These are phyloP conservation scores for Dufourea novaeangliae DNA, from an alignment of 1,140 invertebrate species.

Conservation along the genomic window DNA sequence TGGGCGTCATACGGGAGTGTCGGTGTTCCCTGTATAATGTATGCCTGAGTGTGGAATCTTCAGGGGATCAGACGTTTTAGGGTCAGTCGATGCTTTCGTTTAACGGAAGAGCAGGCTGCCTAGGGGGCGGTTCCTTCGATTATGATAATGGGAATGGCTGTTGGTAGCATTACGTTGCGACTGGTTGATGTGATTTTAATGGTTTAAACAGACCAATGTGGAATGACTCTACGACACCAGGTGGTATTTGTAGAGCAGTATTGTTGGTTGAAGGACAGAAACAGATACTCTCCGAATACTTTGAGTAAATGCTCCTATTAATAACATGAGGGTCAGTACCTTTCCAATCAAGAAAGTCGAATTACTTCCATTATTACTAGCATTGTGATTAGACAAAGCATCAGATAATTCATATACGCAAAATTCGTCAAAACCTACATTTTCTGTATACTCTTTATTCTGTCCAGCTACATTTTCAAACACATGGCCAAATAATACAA, in stretches of 20 bases:
- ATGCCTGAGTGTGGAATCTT: constrained; percentile 2
- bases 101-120: constrained; percentile 17
- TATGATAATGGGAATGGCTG: constrained; percentile 27
- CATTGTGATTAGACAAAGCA: too few relatives aligned
- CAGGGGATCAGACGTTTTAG: background rate
- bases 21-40: constrained; percentile 43
- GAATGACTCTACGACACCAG: background rate
- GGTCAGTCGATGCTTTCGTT: constrained; percentile 17
- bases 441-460: too few relatives aligned
- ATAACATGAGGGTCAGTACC: too few relatives aligned
- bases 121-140: constrained; percentile 17
- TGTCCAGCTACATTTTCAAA: too few relatives aligned
- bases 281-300: too few relatives aligned
- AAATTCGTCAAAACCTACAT: too few relatives aligned
- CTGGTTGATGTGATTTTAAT: background rate
- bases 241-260: background rate
- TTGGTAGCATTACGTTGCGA: background rate
- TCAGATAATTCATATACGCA: too few relatives aligned
- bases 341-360: too few relatives aligned
- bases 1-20: constrained; percentile 23
- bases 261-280: too few relatives aligned
- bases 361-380: too few relatives aligned
- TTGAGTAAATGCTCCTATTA: too few relatives aligned
- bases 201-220: background rate
- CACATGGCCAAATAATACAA: too few relatives aligned